These are phyloP conservation scores for Polia nebulosa DNA, from an alignment of 2,888 invertebrate genomes.

Conservation along the genomic window DNA sequence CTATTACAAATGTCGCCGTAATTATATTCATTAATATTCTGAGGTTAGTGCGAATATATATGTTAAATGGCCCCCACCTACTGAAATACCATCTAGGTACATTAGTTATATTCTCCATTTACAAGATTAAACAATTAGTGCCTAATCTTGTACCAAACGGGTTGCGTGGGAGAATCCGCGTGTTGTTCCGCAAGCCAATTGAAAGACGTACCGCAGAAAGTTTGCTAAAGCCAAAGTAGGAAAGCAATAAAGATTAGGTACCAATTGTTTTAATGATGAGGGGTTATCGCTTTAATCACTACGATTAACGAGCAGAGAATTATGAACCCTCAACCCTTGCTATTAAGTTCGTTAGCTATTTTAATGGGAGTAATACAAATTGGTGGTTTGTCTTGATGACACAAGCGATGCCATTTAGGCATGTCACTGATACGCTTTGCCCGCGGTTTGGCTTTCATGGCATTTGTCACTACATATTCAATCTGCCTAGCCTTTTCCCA, in stretches of 20 bases:
- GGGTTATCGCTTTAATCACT: conserved; percentile 5
- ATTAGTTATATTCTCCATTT: conserved; percentile 13
- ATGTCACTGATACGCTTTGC: too few relatives aligned
- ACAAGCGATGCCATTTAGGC: not conserved
- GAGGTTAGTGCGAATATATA: too few relatives aligned
- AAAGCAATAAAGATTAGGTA: conserved; percentile 22
- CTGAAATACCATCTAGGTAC: not conserved
- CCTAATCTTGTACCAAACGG: conserved; percentile 6
- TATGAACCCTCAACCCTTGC: conserved; percentile 4
- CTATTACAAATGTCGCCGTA: not conserved
- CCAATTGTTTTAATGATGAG: conserved; percentile 22
- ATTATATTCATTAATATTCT: not conserved
- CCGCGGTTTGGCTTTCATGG: not conserved
- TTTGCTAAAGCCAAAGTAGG: not conserved
- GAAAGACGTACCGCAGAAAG: not conserved
- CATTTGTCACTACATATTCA: too few relatives aligned
- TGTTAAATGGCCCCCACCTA: not conserved
- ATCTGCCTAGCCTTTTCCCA: too few relatives aligned
- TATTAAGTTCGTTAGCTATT: conserved; percentile 4
- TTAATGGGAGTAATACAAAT: conserved; percentile 13
- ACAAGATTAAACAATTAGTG: conserved; percentile 40
- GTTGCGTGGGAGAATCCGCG: conserved; percentile 16
- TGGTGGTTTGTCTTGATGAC: conserved; percentile 5
- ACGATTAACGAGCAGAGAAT: conserved; percentile 23
- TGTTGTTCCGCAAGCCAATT: conserved; percentile 19